Evolutionary conservation across 2,113 vertebrate species (phyloP), one percentile per base, ranked within the genome.

Genomic region (Stigmatopora argus): DNA sequence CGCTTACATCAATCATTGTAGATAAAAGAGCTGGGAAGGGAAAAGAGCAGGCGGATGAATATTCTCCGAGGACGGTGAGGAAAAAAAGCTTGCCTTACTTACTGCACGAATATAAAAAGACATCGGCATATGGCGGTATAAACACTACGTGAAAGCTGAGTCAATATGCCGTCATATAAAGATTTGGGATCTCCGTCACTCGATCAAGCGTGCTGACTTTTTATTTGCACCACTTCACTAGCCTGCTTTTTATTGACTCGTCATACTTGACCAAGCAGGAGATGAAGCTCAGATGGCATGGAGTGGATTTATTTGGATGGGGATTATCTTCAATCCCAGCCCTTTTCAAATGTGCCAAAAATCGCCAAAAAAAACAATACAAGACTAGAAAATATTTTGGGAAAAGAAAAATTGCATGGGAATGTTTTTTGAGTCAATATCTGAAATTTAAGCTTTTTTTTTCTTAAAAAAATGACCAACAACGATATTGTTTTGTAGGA

Each of bases 1-100:
- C 69, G 60, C 61, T 14, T 66, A 69, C 64, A 83, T 83, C 69
- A 69, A 73, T 84, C 71, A 80, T 4, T n/a, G n/a, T 26, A 14
- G 67, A 80, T 70, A 74, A 74, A 78, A 71, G 69, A 59, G 64
- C 38, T 13, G 34, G 46, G 75, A 61, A 74, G 71, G 19, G 10
- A 53, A 76, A 70, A 74, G 55, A 4, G 0, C 62, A 51, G 12
- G n/a, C 53, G 14, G 64, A 34, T 41, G 55, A n/a, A 35, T 0
- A 51, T 15, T 66, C 73, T 59, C 71, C 61, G 17, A 34, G 38
- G 70, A 64, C 51, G 12, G 2, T 11, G 11, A 46, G 18, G 3
- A 18, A 46, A 49, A 67, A 57, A 46, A 12, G 11, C 17, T 41
- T 3, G 46, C 45, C 65, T 26, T 5, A 23, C 19, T 8, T 5